Evolutionary conservation across 2,888 invertebrate genomes (phyloP).

Genomic region (Melangyna quadrimaculata): DNA sequence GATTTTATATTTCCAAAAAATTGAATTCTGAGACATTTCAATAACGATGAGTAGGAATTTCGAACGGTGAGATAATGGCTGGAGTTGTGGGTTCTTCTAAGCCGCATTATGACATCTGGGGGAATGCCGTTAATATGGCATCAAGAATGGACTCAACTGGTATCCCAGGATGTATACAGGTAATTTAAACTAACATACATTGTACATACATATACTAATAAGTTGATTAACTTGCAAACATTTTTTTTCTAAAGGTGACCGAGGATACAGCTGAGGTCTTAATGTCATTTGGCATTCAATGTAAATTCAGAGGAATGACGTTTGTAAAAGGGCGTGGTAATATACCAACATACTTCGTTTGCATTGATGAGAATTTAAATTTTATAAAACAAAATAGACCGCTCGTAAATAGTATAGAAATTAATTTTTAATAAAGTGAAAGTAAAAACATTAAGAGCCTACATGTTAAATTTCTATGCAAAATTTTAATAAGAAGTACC

Average conservation of each 20-base stretch:
- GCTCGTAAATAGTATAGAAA: slow-evolving; percentile 18
- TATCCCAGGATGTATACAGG: slow-evolving; percentile 89
- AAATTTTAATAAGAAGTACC: no score
- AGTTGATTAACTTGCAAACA: no score
- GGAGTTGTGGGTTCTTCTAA: slow-evolving; percentile 97
- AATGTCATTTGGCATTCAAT: slow-evolving; percentile 86
- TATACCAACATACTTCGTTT: slow-evolving; percentile 88
- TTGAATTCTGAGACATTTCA: background rate
- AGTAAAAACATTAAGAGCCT: background rate
- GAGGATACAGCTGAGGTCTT: slow-evolving; percentile 87
- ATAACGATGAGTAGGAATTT: slow-evolving; percentile 85
- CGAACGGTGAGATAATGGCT: slow-evolving; percentile 94
- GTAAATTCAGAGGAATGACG: slow-evolving; percentile 86
- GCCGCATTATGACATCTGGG: slow-evolving; percentile 98
- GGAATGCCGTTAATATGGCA: slow-evolving; percentile 97
- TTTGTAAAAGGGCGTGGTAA: slow-evolving; percentile 86
- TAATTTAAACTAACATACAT: background rate
- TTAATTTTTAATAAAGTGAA: background rate
- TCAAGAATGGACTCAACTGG: slow-evolving; percentile 98
- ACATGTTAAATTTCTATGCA: no score
- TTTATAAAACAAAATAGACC: slow-evolving; percentile 77
- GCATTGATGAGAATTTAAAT: slow-evolving; percentile 84
- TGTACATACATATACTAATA: no score
- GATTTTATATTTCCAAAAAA: background rate
- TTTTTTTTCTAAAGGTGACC: slow-evolving; percentile 83